Evolutionary conservation across 2,888 invertebrate genomes (phyloP).

Genomic region (Melanostoma scalare): DNA sequence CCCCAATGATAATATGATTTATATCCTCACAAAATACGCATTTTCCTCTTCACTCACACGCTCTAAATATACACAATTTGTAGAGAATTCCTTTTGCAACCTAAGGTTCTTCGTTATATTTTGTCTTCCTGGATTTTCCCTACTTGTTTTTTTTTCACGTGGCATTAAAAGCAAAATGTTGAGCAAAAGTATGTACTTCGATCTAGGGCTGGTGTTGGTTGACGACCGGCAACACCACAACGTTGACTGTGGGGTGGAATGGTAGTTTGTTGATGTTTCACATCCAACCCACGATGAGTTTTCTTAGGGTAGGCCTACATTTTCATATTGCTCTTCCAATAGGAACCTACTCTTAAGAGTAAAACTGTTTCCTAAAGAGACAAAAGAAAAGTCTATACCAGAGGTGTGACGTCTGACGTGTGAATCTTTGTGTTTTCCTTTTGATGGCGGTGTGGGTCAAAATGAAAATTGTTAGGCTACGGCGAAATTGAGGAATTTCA

Average conservation of each 20-base stretch:
- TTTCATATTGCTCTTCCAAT: slow-evolving; percentile 1
- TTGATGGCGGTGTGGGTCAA: slow-evolving; percentile 21
- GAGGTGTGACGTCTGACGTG: slow-evolving; percentile 6
- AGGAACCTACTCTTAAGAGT: slow-evolving; percentile 6
- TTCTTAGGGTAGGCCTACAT: slow-evolving; percentile 30
- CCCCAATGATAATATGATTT: slow-evolving; percentile 22
- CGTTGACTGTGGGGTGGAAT: background rate
- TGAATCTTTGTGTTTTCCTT: background rate
- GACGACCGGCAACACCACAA: too few relatives aligned
- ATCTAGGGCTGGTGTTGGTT: too few relatives aligned
- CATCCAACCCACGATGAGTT: slow-evolving; percentile 6
- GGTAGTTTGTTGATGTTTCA: background rate
- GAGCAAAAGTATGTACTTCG: background rate
- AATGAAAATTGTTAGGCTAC: slow-evolving; percentile 20
- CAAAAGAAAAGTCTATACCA: background rate
- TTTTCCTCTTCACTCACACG: background rate
- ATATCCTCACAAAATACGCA: slow-evolving; percentile 2
- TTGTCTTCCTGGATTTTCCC: slow-evolving; percentile 9
- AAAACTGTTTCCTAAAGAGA: slow-evolving; percentile 14
- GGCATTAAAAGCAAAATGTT: background rate
- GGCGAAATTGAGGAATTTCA: slow-evolving; percentile 6
- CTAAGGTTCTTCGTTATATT: background rate
- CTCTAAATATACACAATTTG: background rate
- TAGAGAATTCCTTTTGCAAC: slow-evolving; percentile 8
- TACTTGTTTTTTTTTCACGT: background rate